Conservation (phyloP, 2,888 invertebrate genomes). For the Tipula helvola region DNA sequence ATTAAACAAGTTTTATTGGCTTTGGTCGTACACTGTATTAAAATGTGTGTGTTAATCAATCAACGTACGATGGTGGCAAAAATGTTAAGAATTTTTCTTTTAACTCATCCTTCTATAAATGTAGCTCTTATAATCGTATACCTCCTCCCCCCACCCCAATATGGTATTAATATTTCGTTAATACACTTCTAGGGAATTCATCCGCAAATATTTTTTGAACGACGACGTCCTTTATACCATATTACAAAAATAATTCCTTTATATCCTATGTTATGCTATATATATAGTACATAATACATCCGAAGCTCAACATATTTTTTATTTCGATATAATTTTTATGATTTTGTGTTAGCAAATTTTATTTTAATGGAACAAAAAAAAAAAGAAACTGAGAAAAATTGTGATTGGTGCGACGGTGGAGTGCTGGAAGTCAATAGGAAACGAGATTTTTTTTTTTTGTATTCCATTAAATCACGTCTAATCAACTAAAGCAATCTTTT, state of each 20-base stretch:
- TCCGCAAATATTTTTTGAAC: neutral
- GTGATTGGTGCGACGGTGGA: neutral
- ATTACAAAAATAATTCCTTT: neutral
- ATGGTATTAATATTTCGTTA: neutral
- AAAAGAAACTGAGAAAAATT: neutral
- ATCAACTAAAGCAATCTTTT: neutral
- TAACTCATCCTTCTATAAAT: neutral
- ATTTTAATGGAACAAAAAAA: neutral
- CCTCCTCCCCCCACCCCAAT: neutral
- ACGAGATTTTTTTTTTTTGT: neutral
- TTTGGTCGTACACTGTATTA: neutral
- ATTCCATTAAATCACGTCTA: neutral
- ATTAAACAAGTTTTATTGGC: neutral
- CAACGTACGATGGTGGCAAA: neutral
- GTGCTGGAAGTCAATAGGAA: neutral
- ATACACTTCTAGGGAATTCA: neutral
- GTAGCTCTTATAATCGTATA: too few relatives aligned
- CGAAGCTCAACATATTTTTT: neutral
- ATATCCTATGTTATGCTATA: neutral
- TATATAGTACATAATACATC: neutral
- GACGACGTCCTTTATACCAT: neutral
- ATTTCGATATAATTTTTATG: neutral
- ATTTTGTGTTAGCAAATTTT: neutral
- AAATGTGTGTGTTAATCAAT: neutral
- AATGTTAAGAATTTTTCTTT: neutral